Evolutionary conservation across 1,140 invertebrate species (phyloP).

Genomic region (Meloidogyne floridensis): DNA sequence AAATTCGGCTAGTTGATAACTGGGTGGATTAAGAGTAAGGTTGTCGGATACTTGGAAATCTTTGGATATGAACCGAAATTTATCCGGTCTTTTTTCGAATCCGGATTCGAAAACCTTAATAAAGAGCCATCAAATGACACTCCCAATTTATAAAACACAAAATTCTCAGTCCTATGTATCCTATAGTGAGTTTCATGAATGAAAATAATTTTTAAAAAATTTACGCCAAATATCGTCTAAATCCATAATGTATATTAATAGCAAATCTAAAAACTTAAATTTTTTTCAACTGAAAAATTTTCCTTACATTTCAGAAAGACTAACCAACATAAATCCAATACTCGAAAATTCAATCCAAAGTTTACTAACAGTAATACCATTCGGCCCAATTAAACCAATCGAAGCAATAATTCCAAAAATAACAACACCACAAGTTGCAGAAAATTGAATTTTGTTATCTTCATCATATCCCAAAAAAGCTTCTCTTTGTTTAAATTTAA

Average conservation of each 20-base stretch:
- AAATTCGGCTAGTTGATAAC: too few species aligned
- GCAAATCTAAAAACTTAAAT: neutral
- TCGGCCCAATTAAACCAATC: neutral
- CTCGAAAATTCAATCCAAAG: conserved; percentile 3
- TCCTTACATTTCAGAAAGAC: neutral
- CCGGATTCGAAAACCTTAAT: too few species aligned
- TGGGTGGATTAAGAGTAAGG: too few species aligned
- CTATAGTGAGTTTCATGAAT: too few species aligned
- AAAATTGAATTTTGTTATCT: conserved; percentile 1
- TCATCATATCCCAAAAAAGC: neutral
- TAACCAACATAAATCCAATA: neutral
- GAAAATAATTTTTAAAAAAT: neutral
- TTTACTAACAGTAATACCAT: conserved; percentile 5
- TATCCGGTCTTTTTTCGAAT: too few species aligned
- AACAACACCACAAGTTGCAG: neutral
- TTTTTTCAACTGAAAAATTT: neutral
- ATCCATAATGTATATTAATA: conserved; percentile 1
- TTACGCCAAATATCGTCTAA: conserved; percentile 6
- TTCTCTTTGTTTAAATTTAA: neutral
- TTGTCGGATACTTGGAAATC: too few species aligned
- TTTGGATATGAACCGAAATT: too few species aligned
- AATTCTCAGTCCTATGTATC: too few species aligned
- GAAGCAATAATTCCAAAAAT: neutral
- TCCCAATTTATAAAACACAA: too few species aligned
- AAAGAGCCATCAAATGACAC: too few species aligned